Evolutionary conservation across 2,797 vertebrate species (phyloP).

Genomic region (Sphenodon punctatus): DNA sequence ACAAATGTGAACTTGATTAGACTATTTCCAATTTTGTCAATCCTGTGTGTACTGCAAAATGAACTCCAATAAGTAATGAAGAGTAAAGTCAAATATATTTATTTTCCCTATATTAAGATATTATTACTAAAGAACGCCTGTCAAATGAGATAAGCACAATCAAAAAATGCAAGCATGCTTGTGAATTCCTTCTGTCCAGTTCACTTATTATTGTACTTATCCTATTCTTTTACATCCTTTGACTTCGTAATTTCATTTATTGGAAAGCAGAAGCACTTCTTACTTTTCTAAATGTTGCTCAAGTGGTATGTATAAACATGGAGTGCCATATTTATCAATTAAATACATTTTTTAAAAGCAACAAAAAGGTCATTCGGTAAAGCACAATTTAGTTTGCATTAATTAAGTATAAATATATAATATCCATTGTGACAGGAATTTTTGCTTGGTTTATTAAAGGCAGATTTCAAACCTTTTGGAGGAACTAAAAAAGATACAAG

Average conservation of each 20-base stretch:
- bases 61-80: background rate
- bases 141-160: too few species aligned
- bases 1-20: background rate
- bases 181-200: background rate
- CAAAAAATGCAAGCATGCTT: background rate
- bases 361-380: background rate
- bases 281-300: background rate
- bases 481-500: constrained; percentile 74
- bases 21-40: background rate
- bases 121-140: background rate
- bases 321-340: too few species aligned
- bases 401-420: constrained; percentile 9
- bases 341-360: background rate
- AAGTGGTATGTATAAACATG: background rate
- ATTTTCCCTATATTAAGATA: background rate
- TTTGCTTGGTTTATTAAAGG: constrained; percentile 65
- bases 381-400: background rate
- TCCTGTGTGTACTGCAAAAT: background rate
- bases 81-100: background rate
- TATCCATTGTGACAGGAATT: background rate
- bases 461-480: constrained; percentile 77
- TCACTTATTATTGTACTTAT: background rate
- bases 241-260: background rate
- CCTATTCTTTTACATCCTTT: background rate
- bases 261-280: background rate